A percentile compares a stretch with the other conserved stretches of the same genome.
Conservation (phyloP, 1,140 invertebrate genomes). For the Heliconius nattereri region DNA sequence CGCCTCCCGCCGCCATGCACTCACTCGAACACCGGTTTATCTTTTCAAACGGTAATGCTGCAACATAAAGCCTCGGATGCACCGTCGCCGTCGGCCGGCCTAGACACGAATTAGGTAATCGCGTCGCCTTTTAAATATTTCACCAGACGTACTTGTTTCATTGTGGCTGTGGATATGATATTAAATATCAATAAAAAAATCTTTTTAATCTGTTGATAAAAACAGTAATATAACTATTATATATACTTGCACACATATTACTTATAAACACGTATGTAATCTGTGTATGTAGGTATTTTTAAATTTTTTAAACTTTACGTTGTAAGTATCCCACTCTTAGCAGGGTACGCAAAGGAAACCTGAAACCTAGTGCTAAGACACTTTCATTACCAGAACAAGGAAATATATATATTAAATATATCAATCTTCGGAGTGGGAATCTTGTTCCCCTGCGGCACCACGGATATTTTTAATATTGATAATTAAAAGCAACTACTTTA, state of each 20-base stretch:
- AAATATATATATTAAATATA: no score
- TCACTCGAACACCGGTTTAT: conserved; percentile 76
- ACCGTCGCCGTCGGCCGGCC: conserved; percentile 47
- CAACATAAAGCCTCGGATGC: conserved; percentile 64
- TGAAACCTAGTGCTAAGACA: no score
- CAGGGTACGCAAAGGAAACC: no score
- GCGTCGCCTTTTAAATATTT: conserved; percentile 16
- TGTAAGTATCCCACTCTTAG: no score
- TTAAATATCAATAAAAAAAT: not conserved
- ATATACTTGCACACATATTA: not conserved
- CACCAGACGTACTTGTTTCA: conserved; percentile 11
- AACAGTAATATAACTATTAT: not conserved
- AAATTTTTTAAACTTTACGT: no score
- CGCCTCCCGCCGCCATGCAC: conserved; percentile 48
- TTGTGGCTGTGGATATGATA: not conserved
- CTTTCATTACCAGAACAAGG: no score
- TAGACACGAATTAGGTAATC: conserved; percentile 43
- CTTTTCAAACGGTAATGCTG: conserved; percentile 74
- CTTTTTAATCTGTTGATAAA: not conserved
- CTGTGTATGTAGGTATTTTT: no score
- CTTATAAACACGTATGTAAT: not conserved
- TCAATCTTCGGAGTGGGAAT: no score
- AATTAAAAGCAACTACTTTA: not conserved
- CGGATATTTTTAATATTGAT: not conserved
- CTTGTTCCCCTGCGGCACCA: no score